These are phyloP conservation scores for Megalurothrips usitatus DNA, from an alignment of 2,888 invertebrate species.

Conservation along the genomic window DNA sequence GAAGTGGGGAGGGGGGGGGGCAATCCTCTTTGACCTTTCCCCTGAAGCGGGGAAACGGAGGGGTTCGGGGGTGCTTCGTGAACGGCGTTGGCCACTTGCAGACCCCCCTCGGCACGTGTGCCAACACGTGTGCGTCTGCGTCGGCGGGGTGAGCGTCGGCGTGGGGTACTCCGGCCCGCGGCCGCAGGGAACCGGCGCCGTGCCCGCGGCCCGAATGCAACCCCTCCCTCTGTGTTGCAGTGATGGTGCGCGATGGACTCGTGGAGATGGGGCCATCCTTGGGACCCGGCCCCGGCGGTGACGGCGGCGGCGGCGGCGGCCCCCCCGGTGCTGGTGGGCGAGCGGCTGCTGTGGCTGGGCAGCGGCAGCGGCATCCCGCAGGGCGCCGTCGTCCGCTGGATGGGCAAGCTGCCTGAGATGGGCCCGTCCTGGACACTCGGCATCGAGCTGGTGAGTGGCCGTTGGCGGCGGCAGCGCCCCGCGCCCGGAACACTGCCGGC, in stretches of 20 bases:
- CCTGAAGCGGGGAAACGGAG: not conserved
- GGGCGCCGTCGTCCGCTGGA: constrained; percentile 50
- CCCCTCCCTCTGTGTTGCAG: not conserved
- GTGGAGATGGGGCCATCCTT: not conserved
- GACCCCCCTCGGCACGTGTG: not conserved
- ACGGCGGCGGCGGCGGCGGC: not conserved
- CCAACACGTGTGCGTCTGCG: not conserved
- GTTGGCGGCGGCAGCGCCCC: not conserved
- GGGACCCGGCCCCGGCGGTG: not conserved
- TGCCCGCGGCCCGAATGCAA: not conserved
- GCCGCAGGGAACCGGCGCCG: not conserved
- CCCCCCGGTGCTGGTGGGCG: constrained; percentile 46
- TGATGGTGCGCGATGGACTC: constrained; percentile 4
- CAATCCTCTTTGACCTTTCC: not conserved
- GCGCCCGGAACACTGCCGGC: no score
- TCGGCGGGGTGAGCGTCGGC: not conserved
- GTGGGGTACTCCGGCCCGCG: not conserved
- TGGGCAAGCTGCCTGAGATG: constrained; percentile 50
- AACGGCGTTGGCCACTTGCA: not conserved
- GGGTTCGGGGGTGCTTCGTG: not conserved
- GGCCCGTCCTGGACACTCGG: constrained; percentile 50
- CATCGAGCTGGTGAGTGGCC: constrained; percentile 52
- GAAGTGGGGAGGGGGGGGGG: not conserved
- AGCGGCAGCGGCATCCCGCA: constrained; percentile 49
- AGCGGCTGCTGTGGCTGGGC: constrained; percentile 51